Base-by-base conservation (phyloP, 92 coral and sea anemone genomes). In the Isaurus tuberculatus region DNA sequence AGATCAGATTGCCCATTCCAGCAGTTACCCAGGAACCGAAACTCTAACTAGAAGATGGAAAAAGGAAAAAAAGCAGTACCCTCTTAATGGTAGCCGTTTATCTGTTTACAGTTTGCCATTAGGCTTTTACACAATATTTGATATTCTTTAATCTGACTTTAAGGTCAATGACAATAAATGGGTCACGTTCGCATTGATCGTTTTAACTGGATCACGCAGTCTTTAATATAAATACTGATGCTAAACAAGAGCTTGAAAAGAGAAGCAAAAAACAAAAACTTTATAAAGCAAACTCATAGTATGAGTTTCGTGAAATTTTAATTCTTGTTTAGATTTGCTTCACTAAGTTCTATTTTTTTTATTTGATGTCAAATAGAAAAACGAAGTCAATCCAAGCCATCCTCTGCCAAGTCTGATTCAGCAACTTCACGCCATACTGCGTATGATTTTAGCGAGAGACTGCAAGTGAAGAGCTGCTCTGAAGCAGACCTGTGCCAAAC, bases 321-420 rank as follows among this genome's bases (percentile, higher is more conserved):
- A 55, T 55, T 14, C 5, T 2, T 55, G 6, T 55, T 17, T 22
- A 55, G 8, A 13, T 5, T 1, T 55, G n/a, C n/a, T n/a, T n/a
- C n/a, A 65, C 10, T 29, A 14, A 46, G 16, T 2, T 46, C 23
- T 4, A 15, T 11, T 27, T 34, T 19, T 33, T 22, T 32, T 22
- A 5, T n/a, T 40, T 42, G 20, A 17, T 27, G 31, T 40, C 55
- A 20, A 5, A 46, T 11, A 33, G 70, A 20, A 3, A 2, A 32
- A 11, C 23, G 17, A 49, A 37, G 22, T 8, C 55, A 23, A 9
- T 34, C 70, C 9, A 85, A 89, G 46, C 89, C 94, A 0, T 82
- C 94, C 6, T 86, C 94, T 26, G 94, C 90, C 68, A 91, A 88
- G 75, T 91, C 97, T 8, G 97, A 88, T 86, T 86, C 87, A 33